Conservation (phyloP, 2,888 invertebrate genomes). For the Trachelus troglodyta region DNA sequence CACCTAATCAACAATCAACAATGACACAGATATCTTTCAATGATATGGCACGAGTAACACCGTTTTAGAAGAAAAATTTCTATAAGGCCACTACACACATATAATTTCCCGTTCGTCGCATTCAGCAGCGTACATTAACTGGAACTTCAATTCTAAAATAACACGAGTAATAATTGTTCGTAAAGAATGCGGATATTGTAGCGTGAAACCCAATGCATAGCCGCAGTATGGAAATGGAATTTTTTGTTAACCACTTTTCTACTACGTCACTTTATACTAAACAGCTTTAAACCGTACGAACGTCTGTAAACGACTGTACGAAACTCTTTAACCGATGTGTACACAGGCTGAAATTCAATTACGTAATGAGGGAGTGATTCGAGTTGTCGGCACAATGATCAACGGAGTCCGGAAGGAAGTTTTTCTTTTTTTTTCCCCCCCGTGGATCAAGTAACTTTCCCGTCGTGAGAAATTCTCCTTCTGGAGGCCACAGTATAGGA, state of each 20-base stretch:
- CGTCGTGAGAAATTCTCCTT: neutral
- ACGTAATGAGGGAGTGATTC: neutral
- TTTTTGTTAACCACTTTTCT: neutral
- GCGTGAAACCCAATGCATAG: neutral
- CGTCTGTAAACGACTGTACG: neutral
- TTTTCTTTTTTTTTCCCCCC: neutral
- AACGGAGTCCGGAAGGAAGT: neutral
- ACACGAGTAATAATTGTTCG: neutral
- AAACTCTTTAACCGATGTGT: neutral
- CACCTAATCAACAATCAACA: conserved; percentile 5
- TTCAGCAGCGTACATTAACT: neutral
- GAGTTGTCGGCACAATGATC: neutral
- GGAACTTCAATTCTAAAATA: neutral
- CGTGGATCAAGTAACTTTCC: neutral
- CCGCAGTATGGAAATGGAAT: neutral
- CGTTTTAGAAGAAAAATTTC: neutral
- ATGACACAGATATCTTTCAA: neutral
- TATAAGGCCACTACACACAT: neutral
- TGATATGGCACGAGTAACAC: neutral
- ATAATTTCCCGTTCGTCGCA: neutral
- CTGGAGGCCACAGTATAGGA: neutral
- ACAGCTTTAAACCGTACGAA: no score
- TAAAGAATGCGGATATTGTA: neutral
- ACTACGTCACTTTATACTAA: neutral
- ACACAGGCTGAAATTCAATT: neutral